Percentiles rank a stretch among this genome's conserved stretches.
Evolutionary conservation across 2,888 invertebrate genomes (phyloP).

Genomic region (Schrankia costaestrigalis): DNA sequence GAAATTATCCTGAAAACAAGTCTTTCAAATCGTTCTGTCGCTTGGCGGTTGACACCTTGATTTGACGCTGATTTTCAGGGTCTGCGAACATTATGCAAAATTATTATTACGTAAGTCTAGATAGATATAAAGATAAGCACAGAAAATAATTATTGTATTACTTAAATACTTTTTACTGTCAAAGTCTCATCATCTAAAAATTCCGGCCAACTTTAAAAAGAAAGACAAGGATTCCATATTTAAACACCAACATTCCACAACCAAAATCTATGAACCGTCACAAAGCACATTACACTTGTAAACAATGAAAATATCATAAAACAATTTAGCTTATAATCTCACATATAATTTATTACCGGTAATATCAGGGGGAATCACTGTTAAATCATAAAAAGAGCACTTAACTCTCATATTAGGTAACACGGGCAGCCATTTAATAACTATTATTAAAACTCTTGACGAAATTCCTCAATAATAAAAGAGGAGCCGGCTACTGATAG

Average conservation of each 20-base stretch:
- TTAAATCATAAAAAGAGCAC: conserved; percentile 76
- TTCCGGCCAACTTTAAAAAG: too few relatives aligned
- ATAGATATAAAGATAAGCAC: too few relatives aligned
- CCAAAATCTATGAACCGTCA: not conserved
- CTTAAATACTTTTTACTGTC: too few relatives aligned
- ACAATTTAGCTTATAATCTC: conserved; percentile 70
- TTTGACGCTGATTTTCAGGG: too few relatives aligned
- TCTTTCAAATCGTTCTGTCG: too few relatives aligned
- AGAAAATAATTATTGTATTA: too few relatives aligned
- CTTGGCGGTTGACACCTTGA: too few relatives aligned
- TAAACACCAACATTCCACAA: not conserved
- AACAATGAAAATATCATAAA: conserved; percentile 70
- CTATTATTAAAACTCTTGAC: conserved; percentile 74
- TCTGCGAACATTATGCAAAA: too few relatives aligned
- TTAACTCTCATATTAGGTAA: conserved; percentile 72
- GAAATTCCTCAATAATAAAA: conserved; percentile 67
- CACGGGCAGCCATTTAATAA: conserved; percentile 71
- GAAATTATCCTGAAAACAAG: too few relatives aligned
- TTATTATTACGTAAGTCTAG: too few relatives aligned
- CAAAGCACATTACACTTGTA: conserved; percentile 29
- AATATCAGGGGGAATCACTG: conserved; percentile 71
- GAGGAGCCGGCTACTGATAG: conserved; percentile 45
- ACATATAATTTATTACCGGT: conserved; percentile 65
- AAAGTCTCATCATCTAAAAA: too few relatives aligned
- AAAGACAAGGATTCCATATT: too few relatives aligned